Evolutionary conservation across 2,113 vertebrate genomes (phyloP).

Genomic region (Ammodytes marinus): DNA sequence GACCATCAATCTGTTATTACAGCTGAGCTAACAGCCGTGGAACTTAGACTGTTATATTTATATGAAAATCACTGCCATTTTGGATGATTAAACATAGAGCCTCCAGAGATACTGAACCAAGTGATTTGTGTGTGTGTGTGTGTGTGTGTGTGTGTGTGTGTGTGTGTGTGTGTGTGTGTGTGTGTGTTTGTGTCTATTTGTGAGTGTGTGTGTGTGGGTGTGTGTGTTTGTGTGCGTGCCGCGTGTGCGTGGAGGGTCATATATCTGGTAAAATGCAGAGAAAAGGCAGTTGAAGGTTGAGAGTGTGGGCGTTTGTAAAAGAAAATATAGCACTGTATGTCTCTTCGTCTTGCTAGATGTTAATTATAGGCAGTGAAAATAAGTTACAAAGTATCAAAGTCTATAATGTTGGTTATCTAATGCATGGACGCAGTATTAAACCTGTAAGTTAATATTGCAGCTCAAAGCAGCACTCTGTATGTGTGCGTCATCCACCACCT

Average conservation of each 20-base stretch:
- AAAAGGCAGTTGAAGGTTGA: too few relatives aligned
- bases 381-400: too few relatives aligned
- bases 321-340: not conserved
- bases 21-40: constrained; percentile 41
- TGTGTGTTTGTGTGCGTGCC: not conserved
- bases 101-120: constrained; percentile 18
- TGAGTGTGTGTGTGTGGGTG: not conserved
- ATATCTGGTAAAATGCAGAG: too few relatives aligned
- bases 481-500: constrained; percentile 12
- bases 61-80: constrained; percentile 40
- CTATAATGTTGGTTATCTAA: not conserved
- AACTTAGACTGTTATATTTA: constrained; percentile 45
- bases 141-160: not conserved
- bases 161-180: not conserved
- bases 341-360: not conserved
- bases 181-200: not conserved
- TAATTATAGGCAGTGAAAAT: not conserved
- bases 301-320: too few relatives aligned
- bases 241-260: not conserved
- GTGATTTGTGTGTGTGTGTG: not conserved
- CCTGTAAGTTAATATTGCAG: constrained; percentile 8
- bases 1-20: constrained; percentile 51
- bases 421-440: not conserved
- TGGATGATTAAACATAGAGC: constrained; percentile 50
- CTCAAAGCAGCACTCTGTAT: constrained; percentile 14